phyloP scores from a whole-genome alignment of 2,888 invertebrate species.

The Volucella bombylans region DNA sequence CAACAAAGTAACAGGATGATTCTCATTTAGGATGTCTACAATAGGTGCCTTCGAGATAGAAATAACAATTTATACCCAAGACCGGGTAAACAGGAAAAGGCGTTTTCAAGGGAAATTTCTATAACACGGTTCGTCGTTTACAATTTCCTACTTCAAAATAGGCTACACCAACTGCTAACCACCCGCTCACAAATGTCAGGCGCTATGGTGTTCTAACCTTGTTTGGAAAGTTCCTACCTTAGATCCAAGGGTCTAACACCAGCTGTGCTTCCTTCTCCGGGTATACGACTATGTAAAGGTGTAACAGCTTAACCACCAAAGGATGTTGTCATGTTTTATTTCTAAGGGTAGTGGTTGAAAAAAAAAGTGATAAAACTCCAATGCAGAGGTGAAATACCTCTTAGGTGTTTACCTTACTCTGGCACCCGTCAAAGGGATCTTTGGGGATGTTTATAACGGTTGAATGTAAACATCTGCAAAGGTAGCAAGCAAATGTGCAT shows the following conservation, averaged over 20 bases:
- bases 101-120: slow-evolving; percentile 15
- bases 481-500: slow-evolving; percentile 66
- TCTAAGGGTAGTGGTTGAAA: background rate
- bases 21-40: slow-evolving; percentile 60
- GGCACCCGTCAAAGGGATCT: slow-evolving; percentile 32
- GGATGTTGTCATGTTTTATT: slow-evolving; percentile 64
- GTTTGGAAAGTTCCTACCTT: slow-evolving; percentile 36
- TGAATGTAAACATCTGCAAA: slow-evolving; percentile 63
- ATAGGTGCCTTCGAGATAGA: slow-evolving; percentile 52
- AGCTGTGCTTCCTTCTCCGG: too few relatives aligned
- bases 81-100: slow-evolving; percentile 39
- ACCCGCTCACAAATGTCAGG: background rate
- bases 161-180: slow-evolving; percentile 6
- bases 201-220: background rate
- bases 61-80: slow-evolving; percentile 66
- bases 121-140: slow-evolving; percentile 59
- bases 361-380: slow-evolving; percentile 28
- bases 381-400: slow-evolving; percentile 44
- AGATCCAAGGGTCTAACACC: slow-evolving; percentile 16
- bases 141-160: slow-evolving; percentile 55
- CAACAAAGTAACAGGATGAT: slow-evolving; percentile 51
- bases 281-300: background rate
- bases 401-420: slow-evolving; percentile 13
- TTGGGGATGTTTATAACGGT: slow-evolving; percentile 52
- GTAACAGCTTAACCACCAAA: slow-evolving; percentile 51